Conservation (phyloP, 2,113 vertebrate species). For the Trochalopteron elliotii region DNA sequence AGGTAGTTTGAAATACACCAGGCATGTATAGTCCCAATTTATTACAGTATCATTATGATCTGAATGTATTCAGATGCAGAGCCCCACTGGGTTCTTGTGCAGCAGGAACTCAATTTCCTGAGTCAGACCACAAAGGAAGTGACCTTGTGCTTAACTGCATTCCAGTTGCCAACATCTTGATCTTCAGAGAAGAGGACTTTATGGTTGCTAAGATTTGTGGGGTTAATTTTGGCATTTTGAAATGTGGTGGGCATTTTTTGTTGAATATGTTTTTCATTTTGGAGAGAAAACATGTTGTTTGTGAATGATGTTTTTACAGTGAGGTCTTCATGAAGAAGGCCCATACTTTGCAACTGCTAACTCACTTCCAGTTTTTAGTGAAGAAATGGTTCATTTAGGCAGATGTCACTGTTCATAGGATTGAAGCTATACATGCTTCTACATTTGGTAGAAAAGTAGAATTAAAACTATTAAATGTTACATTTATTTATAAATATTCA, state of each 20-base stretch:
- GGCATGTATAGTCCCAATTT: background rate
- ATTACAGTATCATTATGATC: background rate
- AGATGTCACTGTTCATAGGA: background rate
- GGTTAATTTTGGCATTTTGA: background rate
- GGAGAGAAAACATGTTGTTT: background rate
- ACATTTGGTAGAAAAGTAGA: background rate
- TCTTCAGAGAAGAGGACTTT: background rate
- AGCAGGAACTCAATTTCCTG: conserved; percentile 10
- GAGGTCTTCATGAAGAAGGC: background rate
- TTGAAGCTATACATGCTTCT: background rate
- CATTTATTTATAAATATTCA: background rate
- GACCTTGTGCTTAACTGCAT: background rate
- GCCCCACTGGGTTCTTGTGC: background rate
- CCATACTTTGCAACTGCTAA: background rate
- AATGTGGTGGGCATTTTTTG: background rate
- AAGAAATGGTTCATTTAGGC: background rate
- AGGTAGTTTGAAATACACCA: background rate
- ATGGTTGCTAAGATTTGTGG: background rate
- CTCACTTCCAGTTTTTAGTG: background rate
- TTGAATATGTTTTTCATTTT: background rate
- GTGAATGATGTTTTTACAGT: background rate
- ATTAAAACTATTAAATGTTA: background rate
- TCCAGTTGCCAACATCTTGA: background rate
- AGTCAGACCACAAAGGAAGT: conserved; percentile 17
- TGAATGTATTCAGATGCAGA: background rate